Percentiles rank a stretch among this genome's conserved stretches.
Evolutionary conservation across 35 echinoderm and acorn worm genomes (phyloP).

Genomic region (Stichopus chloronotus): DNA sequence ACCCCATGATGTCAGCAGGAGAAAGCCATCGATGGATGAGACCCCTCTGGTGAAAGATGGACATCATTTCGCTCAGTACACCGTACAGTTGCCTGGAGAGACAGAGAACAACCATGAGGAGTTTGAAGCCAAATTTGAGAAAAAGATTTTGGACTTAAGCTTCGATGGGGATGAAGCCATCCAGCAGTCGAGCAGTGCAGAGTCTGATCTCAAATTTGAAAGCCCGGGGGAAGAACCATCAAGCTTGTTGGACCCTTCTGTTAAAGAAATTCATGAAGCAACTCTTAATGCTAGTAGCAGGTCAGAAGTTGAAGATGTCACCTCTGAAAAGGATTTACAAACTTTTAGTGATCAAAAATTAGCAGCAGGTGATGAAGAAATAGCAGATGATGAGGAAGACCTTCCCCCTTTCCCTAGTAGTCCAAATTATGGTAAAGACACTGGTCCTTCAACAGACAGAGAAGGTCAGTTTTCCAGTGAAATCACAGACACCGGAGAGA

Average conservation of each 20-base stretch:
- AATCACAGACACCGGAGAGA: neutral
- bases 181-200: neutral
- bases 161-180: conserved; percentile 41
- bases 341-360: neutral
- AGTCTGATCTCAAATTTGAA: conserved; percentile 8
- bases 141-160: conserved; percentile 22
- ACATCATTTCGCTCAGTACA: neutral
- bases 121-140: conserved; percentile 39
- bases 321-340: neutral
- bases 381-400: neutral
- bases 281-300: neutral
- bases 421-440: neutral
- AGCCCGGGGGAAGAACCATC: neutral
- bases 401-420: neutral
- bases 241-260: neutral
- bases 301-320: neutral
- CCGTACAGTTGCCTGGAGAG: conserved; percentile 29
- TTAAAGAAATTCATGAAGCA: neutral
- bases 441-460: neutral
- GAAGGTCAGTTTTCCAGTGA: neutral
- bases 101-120: neutral
- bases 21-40: neutral
- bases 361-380: neutral
- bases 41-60: neutral
- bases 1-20: neutral